phyloP scores from a whole-genome alignment of 1,140 invertebrate genomes.

The Drosophila nigromelanica region DNA sequence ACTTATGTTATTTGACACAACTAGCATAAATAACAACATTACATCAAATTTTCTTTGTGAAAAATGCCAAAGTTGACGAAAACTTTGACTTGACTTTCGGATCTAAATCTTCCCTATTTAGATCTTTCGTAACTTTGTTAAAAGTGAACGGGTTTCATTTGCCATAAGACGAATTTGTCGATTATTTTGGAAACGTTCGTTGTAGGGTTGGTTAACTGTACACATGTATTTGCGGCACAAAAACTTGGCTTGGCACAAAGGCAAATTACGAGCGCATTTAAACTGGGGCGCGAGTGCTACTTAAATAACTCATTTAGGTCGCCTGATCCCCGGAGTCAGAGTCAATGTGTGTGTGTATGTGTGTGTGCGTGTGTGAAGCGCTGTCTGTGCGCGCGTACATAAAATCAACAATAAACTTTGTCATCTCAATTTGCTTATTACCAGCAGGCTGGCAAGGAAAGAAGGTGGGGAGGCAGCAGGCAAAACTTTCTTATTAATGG shows the following conservation, averaged over 20 bases:
- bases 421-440: conserved; percentile 82
- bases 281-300: conserved; percentile 79
- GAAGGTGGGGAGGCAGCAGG: conserved; percentile 7
- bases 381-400: conserved; percentile 35
- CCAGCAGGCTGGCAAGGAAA: conserved; percentile 57
- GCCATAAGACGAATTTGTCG: not conserved
- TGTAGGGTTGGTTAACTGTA: not conserved
- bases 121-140: too few species aligned
- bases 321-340: conserved; percentile 50
- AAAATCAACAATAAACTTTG: conserved; percentile 82
- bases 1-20: too few species aligned
- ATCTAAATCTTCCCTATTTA: too few species aligned
- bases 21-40: too few species aligned
- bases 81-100: too few species aligned
- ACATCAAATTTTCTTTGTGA: too few species aligned
- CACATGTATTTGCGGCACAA: conserved; percentile 48
- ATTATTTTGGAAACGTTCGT: not conserved
- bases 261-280: conserved; percentile 81
- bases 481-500: conserved; percentile 79
- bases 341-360: conserved; percentile 18
- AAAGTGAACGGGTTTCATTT: too few species aligned
- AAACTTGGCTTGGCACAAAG: conserved; percentile 75
- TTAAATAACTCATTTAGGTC: conserved; percentile 81
- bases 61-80: too few species aligned
- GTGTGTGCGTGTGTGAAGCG: conserved; percentile 8